Percentiles rank a stretch among this genome's conserved stretches.
These are phyloP conservation scores for Natrix natrix DNA, from an alignment of 2,797 vertebrate genomes.

Conservation along the genomic window DNA sequence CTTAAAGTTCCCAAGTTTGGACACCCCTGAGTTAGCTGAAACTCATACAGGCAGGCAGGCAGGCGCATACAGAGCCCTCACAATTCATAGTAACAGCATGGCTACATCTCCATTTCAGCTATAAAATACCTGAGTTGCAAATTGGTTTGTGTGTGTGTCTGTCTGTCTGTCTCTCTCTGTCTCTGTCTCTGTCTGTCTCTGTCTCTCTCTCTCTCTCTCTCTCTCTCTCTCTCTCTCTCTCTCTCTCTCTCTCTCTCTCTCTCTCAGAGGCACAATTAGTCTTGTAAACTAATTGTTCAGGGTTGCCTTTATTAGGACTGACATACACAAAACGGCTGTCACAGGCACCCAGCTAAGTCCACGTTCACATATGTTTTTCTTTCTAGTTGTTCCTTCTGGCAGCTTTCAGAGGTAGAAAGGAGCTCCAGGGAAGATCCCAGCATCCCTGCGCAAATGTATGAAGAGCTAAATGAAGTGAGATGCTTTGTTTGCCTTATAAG, in stretches of 20 bases:
- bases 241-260: neutral
- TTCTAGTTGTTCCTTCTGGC: neutral
- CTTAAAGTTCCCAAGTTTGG: too few relatives aligned
- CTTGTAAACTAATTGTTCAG: neutral
- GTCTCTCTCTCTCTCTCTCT: neutral
- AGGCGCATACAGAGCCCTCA: neutral
- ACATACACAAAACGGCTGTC: neutral
- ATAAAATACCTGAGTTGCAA: neutral
- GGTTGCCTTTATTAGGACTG: neutral
- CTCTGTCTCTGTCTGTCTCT: too few relatives aligned
- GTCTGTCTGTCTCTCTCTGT: too few relatives aligned
- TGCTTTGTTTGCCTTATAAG: neutral
- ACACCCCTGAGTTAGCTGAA: neutral
- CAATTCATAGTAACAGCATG: neutral
- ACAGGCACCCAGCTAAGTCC: neutral
- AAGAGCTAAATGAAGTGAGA: neutral
- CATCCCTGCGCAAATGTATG: neutral
- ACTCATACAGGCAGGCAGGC: neutral
- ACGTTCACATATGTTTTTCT: neutral
- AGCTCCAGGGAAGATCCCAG: neutral
- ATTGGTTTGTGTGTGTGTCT: neutral
- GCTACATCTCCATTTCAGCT: neutral
- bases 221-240: neutral
- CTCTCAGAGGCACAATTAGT: neutral
- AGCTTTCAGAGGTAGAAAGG: neutral